Conservation (phyloP, 2,113 vertebrate genomes). For the Semnornis frantzii region DNA sequence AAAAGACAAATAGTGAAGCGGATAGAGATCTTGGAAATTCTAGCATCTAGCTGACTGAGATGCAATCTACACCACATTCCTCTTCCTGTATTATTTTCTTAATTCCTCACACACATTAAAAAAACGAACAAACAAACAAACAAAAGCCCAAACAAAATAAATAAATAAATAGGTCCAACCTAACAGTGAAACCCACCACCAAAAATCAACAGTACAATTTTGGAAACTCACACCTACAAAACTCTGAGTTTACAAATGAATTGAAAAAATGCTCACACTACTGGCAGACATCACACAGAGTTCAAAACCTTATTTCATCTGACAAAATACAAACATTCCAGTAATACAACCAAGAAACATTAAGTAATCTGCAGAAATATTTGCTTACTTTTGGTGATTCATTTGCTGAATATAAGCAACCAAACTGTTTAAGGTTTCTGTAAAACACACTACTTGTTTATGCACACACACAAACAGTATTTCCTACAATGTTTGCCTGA, state of each 20-base stretch:
- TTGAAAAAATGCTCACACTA: not conserved
- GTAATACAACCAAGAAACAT: not conserved
- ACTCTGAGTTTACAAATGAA: not conserved
- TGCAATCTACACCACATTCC: not conserved
- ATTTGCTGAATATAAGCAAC: not conserved
- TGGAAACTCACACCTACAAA: not conserved
- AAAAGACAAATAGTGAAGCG: constrained; percentile 25
- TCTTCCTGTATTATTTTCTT: not conserved
- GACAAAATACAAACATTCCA: not conserved
- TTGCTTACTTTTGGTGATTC: not conserved
- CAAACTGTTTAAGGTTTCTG: not conserved
- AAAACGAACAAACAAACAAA: not conserved
- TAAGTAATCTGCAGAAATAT: not conserved
- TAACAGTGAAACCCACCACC: not conserved
- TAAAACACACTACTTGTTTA: not conserved
- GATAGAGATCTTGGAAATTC: constrained; percentile 6
- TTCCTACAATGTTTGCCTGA: not conserved
- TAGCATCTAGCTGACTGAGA: not conserved
- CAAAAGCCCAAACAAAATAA: no score
- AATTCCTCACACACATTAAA: not conserved
- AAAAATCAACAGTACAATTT: not conserved
- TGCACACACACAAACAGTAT: not conserved
- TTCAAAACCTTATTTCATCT: not conserved
- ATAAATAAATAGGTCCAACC: no score
- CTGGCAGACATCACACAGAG: not conserved